Percentiles rank a stretch among this genome's conserved stretches.
Evolutionary conservation across 2,888 invertebrate species (phyloP).

Genomic region (Slavum lentiscoides): DNA sequence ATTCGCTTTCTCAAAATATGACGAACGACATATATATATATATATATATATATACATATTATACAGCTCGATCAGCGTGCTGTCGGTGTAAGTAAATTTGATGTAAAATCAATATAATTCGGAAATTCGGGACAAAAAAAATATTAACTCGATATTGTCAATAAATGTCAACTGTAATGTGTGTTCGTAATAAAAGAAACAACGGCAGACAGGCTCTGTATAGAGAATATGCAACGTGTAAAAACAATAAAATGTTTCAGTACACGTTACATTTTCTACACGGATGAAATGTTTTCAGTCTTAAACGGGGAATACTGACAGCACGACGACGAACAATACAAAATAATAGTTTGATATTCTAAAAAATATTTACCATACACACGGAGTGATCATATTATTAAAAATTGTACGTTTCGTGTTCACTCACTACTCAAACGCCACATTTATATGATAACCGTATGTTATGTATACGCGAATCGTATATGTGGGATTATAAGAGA

Average conservation of each 20-base stretch:
- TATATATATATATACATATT: too few relatives aligned
- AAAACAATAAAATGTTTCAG: not conserved
- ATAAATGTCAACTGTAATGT: not conserved
- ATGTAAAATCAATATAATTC: conserved; percentile 26
- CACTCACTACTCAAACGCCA: too few relatives aligned
- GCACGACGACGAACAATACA: not conserved
- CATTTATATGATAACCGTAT: too few relatives aligned
- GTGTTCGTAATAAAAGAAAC: not conserved
- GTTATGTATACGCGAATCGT: too few relatives aligned
- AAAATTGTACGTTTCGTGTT: too few relatives aligned
- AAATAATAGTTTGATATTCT: too few relatives aligned
- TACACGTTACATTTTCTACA: not conserved
- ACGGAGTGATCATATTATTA: too few relatives aligned
- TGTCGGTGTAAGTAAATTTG: conserved; percentile 4
- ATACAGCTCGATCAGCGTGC: not conserved
- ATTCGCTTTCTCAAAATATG: not conserved
- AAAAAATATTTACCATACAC: too few relatives aligned
- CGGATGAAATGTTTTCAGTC: not conserved
- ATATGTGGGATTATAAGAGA: too few relatives aligned
- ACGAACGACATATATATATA: too few relatives aligned
- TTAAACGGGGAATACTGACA: not conserved
- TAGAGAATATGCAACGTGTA: not conserved
- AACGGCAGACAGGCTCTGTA: not conserved
- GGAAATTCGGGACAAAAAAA: not conserved
- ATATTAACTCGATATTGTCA: conserved; percentile 3